Percentiles rank a stretch among this genome's conserved stretches.
Evolutionary conservation across 1,140 invertebrate species (phyloP).

Genomic region (Lepidurus packardi): DNA sequence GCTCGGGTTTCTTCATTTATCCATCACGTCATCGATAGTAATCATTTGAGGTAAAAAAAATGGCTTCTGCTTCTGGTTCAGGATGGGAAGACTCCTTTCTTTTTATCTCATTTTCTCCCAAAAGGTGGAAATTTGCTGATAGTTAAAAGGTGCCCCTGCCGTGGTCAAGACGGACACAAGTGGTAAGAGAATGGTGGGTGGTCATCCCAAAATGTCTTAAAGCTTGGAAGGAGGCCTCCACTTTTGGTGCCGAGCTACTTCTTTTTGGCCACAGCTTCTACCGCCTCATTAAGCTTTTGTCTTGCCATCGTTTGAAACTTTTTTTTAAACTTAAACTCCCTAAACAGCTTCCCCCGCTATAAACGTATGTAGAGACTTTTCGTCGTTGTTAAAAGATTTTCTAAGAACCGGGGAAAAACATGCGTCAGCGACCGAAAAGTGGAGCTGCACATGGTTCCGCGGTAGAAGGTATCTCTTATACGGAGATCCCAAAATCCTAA

Average conservation of each 20-base stretch:
- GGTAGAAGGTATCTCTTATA: background rate
- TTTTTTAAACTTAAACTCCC: background rate
- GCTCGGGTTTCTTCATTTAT: background rate
- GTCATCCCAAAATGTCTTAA: background rate
- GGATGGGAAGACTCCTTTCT: background rate
- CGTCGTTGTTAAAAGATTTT: no score
- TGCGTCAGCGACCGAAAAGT: background rate
- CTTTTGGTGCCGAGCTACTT: conserved; percentile 15
- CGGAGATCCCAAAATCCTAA: background rate
- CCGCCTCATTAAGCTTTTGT: conserved; percentile 21
- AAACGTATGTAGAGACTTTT: background rate
- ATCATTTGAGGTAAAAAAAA: background rate
- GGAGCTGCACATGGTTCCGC: background rate
- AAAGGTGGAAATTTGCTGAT: background rate
- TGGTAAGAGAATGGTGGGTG: conserved; percentile 21
- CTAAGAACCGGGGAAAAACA: no score
- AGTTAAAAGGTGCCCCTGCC: background rate
- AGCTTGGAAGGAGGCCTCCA: conserved; percentile 6
- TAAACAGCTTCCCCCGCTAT: background rate
- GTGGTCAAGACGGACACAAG: conserved; percentile 6
- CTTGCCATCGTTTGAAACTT: background rate
- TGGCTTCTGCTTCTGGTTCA: background rate
- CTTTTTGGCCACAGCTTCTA: conserved; percentile 12
- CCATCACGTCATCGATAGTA: conserved; percentile 8
- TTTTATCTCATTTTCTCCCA: background rate